phyloP scores from a whole-genome alignment of 2,888 invertebrate genomes.

The Exephanes ischioxanthus region DNA sequence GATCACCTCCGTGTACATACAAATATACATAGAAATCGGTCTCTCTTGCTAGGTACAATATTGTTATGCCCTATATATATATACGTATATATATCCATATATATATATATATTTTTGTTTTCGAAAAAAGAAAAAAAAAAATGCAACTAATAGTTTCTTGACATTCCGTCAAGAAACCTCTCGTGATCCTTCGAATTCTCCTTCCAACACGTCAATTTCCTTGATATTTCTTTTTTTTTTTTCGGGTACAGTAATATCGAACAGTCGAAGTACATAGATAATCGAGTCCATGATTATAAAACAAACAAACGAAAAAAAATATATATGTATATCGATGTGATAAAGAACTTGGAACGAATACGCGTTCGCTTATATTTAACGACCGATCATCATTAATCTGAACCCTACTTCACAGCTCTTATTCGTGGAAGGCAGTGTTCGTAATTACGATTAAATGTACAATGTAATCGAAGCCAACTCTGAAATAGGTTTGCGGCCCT shows the following conservation, averaged over 20 bases:
- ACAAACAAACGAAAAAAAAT: conserved; percentile 41
- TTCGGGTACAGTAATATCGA: conserved; percentile 7
- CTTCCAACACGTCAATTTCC: background rate
- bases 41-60: conserved; percentile 50
- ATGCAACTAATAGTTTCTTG: background rate
- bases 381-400: conserved; percentile 66
- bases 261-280: conserved; percentile 39
- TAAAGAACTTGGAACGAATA: conserved; percentile 47
- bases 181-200: background rate
- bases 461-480: conserved; percentile 74
- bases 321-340: conserved; percentile 50
- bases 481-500: conserved; percentile 72
- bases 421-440: conserved; percentile 82
- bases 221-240: background rate
- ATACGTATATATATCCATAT: background rate
- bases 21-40: conserved; percentile 54
- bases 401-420: conserved; percentile 79
- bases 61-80: conserved; percentile 17
- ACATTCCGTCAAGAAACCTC: background rate
- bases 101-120: background rate
- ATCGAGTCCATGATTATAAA: conserved; percentile 40
- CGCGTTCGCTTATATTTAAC: conserved; percentile 56
- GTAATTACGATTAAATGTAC: conserved; percentile 74
- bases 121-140: conserved; percentile 20
- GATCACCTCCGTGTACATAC: conserved; percentile 35